Conservation (phyloP, 2,797 vertebrate genomes). For the Megalops cyprinoides region DNA sequence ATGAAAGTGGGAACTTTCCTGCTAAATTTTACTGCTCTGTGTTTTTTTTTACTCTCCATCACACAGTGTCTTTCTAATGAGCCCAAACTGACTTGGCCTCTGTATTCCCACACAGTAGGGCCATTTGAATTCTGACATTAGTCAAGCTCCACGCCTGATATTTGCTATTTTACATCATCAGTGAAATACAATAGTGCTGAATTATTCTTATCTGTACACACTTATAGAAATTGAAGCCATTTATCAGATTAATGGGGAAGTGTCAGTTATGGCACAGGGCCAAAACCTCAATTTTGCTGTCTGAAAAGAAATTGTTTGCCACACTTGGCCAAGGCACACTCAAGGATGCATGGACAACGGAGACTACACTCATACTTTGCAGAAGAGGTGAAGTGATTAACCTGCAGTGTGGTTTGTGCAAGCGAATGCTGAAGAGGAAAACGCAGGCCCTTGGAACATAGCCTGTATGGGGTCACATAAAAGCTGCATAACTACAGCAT, state of each 20-base stretch:
- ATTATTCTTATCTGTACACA: slow-evolving; percentile 60
- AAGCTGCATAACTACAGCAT: not conserved
- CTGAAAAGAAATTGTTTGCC: slow-evolving; percentile 47
- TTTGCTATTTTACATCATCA: slow-evolving; percentile 23
- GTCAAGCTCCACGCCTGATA: slow-evolving; percentile 24
- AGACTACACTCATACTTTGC: not conserved
- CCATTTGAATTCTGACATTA: slow-evolving; percentile 27
- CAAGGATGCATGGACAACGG: not conserved
- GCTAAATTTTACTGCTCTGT: slow-evolving; percentile 21
- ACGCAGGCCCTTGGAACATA: not conserved
- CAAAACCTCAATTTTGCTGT: slow-evolving; percentile 66
- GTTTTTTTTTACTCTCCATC: not conserved
- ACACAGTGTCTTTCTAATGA: slow-evolving; percentile 31
- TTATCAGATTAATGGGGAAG: slow-evolving; percentile 75
- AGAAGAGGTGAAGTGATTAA: not conserved
- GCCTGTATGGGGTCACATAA: not conserved
- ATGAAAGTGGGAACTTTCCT: slow-evolving; percentile 21
- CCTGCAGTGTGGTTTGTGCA: not conserved
- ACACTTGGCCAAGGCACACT: not conserved
- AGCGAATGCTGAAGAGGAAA: not conserved
- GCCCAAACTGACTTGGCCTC: slow-evolving; percentile 21
- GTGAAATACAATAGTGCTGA: slow-evolving; percentile 23
- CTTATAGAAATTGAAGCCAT: slow-evolving; percentile 85
- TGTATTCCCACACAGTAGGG: slow-evolving; percentile 9
- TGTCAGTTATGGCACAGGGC: slow-evolving; percentile 69